These are phyloP conservation scores for Cyclopterus lumpus DNA, from an alignment of 2,797 vertebrate species.

Conservation along the genomic window DNA sequence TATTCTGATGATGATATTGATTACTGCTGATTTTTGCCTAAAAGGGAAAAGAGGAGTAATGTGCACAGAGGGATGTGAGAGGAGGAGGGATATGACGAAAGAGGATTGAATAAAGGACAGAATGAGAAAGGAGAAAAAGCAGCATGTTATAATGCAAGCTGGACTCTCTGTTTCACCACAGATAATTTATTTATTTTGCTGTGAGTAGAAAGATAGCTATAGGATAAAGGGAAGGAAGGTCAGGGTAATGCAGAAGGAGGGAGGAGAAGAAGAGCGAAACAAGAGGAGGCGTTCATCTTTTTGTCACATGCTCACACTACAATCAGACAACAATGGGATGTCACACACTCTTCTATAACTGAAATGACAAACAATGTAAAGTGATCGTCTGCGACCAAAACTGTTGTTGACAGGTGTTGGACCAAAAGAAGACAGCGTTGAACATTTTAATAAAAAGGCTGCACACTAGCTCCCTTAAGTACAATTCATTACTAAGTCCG, in stretches of 20 bases:
- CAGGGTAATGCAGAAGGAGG: constrained; percentile 6
- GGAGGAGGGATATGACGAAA: constrained; percentile 10
- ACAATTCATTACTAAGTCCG: not conserved
- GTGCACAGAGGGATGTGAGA: constrained; percentile 2
- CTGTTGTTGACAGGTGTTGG: not conserved
- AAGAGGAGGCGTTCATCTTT: constrained; percentile 1
- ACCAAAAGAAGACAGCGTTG: not conserved
- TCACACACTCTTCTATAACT: constrained; percentile 1
- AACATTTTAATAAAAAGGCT: not conserved
- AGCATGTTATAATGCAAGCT: constrained; percentile 16
- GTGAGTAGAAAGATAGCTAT: constrained; percentile 23
- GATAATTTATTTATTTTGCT: constrained; percentile 43
- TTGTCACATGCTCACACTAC: not conserved
- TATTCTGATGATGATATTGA: constrained; percentile 52
- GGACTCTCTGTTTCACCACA: constrained; percentile 45
- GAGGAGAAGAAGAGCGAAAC: not conserved
- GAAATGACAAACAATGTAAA: constrained; percentile 12
- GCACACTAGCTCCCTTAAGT: not conserved
- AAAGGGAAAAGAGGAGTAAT: constrained; percentile 39
- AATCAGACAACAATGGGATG: not conserved
- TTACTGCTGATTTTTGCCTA: constrained; percentile 47
- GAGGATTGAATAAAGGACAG: constrained; percentile 18
- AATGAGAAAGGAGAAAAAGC: constrained; percentile 13
- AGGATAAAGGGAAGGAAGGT: constrained; percentile 4
- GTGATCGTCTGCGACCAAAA: not conserved